Percentiles rank a stretch among this genome's conserved stretches.
Evolutionary conservation across 1,140 invertebrate species (phyloP).

Genomic region (Drosophila paulistorum): DNA sequence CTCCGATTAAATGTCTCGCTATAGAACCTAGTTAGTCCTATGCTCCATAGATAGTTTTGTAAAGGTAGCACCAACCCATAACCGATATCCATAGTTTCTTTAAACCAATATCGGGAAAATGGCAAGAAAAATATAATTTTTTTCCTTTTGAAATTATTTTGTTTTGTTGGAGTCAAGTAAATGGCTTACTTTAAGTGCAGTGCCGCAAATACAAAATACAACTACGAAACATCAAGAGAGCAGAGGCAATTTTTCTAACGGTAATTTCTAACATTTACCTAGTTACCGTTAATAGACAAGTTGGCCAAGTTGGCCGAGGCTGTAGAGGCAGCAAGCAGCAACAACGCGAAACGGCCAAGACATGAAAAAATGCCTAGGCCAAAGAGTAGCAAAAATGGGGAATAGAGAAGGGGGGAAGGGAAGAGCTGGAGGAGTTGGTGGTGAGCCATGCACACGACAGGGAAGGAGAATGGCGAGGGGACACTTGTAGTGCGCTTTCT

Average conservation of each 20-base stretch:
- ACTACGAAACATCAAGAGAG: conserved; percentile 43
- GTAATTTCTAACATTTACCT: conserved; percentile 77
- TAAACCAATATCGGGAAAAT: no score
- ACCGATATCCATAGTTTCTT: no score
- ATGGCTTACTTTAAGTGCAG: conserved; percentile 62
- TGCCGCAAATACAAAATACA: conserved; percentile 28
- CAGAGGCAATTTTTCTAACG: conserved; percentile 75
- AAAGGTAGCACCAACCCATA: no score
- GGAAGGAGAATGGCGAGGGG: conserved; percentile 8
- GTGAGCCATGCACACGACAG: neutral
- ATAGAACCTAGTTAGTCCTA: no score
- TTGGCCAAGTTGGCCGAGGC: conserved; percentile 71
- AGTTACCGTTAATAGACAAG: conserved; percentile 81
- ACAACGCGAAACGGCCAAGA: conserved; percentile 52
- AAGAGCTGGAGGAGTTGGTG: neutral
- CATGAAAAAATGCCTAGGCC: conserved; percentile 62
- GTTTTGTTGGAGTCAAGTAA: conserved; percentile 7
- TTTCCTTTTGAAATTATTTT: no score
- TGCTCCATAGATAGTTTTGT: no score
- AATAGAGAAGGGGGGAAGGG: neutral
- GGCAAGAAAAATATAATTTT: no score
- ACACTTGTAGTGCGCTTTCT: conserved; percentile 52
- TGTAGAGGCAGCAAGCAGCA: neutral
- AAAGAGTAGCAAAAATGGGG: conserved; percentile 2
- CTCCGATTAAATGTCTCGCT: no score